A percentile compares a stretch with the other conserved stretches of the same genome.
phyloP scores from a whole-genome alignment of 37 sponge, comb jelly and placozoan genomes.

The Ianthella basta region DNA sequence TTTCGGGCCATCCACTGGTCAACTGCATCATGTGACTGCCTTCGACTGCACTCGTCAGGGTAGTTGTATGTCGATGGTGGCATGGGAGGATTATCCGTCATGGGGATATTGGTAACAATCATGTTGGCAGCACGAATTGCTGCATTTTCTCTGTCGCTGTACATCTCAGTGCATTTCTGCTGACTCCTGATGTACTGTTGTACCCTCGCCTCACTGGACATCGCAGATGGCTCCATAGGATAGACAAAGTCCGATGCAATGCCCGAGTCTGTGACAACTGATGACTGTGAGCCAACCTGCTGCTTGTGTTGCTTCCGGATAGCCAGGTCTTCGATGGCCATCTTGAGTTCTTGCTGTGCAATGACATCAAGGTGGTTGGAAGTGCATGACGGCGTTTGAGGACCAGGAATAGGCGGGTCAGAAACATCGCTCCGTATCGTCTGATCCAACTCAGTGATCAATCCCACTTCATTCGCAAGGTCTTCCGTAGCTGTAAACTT shows the following conservation, averaged over 20 bases:
- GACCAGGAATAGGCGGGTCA: background rate
- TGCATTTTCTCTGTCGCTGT: slow-evolving; percentile 31
- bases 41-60: slow-evolving; percentile 14
- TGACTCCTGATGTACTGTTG: slow-evolving; percentile 41
- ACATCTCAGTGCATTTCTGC: background rate
- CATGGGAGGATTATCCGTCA: background rate
- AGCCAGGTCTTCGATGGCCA: slow-evolving; percentile 61
- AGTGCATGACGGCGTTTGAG: background rate
- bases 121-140: slow-evolving; percentile 64
- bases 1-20: too few species aligned
- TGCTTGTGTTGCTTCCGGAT: slow-evolving; percentile 51
- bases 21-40: background rate
- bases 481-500: slow-evolving; percentile 41
- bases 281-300: background rate
- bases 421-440: background rate
- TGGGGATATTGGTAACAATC: slow-evolving; percentile 52
- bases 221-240: background rate
- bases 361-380: slow-evolving; percentile 23
- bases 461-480: background rate
- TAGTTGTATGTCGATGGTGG: background rate
- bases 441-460: too few species aligned
- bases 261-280: slow-evolving; percentile 20
- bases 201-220: slow-evolving; percentile 1
- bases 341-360: slow-evolving; percentile 39
- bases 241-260: background rate